Conservation (phyloP, 2,888 invertebrate genomes). For the Brenthis daphne region DNA sequence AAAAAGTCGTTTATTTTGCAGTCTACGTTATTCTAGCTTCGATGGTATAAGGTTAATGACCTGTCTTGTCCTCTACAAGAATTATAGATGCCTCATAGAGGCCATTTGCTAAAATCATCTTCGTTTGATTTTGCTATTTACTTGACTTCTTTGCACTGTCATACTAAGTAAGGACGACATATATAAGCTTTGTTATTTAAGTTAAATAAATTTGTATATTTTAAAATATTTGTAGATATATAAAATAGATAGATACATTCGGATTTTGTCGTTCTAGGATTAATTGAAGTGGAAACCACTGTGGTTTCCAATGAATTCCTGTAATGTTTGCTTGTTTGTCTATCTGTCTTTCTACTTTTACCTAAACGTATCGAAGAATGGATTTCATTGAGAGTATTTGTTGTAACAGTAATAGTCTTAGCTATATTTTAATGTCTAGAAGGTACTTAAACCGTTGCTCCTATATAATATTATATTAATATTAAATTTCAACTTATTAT, state of each 20-base stretch:
- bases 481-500: conserved; percentile 9
- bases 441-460: too few relatives aligned
- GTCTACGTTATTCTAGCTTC: background rate
- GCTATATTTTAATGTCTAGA: too few relatives aligned
- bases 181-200: background rate
- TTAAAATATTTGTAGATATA: background rate
- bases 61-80: conserved; percentile 69
- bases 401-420: too few relatives aligned
- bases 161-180: conserved; percentile 33
- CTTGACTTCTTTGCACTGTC: conserved; percentile 45
- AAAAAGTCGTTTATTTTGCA: background rate
- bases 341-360: too few relatives aligned
- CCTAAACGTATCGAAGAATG: too few relatives aligned
- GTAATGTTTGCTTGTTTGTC: too few relatives aligned
- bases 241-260: too few relatives aligned
- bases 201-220: conserved; percentile 1
- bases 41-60: conserved; percentile 57
- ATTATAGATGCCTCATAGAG: conserved; percentile 59
- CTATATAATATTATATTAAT: too few relatives aligned
- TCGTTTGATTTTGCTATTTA: conserved; percentile 55
- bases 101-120: conserved; percentile 56
- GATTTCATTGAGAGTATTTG: too few relatives aligned
- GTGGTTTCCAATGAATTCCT: too few relatives aligned
- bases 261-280: too few relatives aligned
- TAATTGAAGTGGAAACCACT: too few relatives aligned